These are phyloP conservation scores for Conus canariensis DNA, from an alignment of 2,888 invertebrate species.

Conservation along the genomic window DNA sequence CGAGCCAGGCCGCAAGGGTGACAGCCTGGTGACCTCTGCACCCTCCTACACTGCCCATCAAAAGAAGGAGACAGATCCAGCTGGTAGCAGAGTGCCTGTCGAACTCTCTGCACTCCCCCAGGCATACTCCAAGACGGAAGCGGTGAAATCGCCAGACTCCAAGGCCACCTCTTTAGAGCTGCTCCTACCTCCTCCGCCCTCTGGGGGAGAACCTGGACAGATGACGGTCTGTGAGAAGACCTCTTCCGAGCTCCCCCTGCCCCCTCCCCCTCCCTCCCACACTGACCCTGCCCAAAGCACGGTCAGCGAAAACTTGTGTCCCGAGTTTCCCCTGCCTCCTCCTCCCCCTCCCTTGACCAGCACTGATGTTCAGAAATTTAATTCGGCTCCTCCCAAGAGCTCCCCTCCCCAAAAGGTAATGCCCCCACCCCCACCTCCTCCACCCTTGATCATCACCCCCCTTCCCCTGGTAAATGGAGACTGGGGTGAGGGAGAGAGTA, in stretches of 20 bases:
- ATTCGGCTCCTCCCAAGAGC: neutral
- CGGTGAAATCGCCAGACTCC: no score
- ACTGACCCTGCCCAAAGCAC: neutral
- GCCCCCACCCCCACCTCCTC: constrained; percentile 23
- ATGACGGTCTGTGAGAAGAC: neutral
- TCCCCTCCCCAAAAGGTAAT: neutral
- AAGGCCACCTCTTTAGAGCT: no score
- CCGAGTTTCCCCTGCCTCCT: constrained; percentile 15
- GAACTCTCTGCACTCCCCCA: no score
- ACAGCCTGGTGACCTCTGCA: neutral
- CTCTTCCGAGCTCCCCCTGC: neutral
- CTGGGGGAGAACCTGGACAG: neutral
- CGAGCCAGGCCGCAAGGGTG: neutral
- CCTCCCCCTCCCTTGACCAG: neutral
- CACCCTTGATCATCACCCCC: constrained; percentile 24
- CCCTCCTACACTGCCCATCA: neutral
- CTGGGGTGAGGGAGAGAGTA: neutral
- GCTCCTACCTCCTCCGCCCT: no score
- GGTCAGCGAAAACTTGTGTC: neutral
- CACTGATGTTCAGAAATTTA: neutral
- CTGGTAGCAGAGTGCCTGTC: neutral
- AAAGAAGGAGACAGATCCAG: neutral
- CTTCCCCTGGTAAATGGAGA: neutral
- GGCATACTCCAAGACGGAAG: no score
- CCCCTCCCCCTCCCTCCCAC: constrained; percentile 21